Base-by-base conservation (phyloP, 1,140 invertebrate species). In the Oscheius sp. region DNA sequence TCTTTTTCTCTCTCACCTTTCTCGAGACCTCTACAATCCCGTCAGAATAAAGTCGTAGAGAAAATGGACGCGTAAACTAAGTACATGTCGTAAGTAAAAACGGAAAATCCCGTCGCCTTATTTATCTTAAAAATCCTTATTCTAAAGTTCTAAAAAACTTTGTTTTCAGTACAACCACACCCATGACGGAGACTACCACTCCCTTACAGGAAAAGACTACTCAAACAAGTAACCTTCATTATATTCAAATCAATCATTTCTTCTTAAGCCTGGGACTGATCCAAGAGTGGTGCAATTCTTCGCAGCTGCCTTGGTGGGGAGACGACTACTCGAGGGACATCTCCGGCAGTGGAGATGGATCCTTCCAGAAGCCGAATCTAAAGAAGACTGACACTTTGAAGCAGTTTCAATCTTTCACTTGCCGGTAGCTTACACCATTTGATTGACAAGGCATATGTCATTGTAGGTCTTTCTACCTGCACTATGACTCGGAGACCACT, bases 121-220 rank as follows among this genome's bases (percentile, higher is more conserved):
- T n/a, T n/a, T n/a, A n/a, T n/a, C n/a, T n/a, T n/a, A n/a, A n/a
- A n/a, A n/a, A n/a, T n/a, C n/a, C 4, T 29, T 7, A 20, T 10
- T 15, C 2, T 10, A 29, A 23, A 13, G 29, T 65, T 55, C 15
- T 55, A 55, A 55, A 55, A 55, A 7, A 15, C 28, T 4, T 10
- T 42, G n/a, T 3, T 65, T 65, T 65, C 63, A 65, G 63, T 65
- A 65, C 26, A 65, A 65, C 36, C 32, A 65, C 36, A 36, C 32
- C 29, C 63, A 38, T 26, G 63, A 65, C 31, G 63, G 36, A 10
- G 28, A 65, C 18, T 65, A 65, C 23, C n/a, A 18, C 10, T 7
- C 36, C 2, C 20, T 23, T 3, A 65, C 63, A 38, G 63, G 63
- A 38, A 65, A 65, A 38, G 63, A 42, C 20, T n/a, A 65, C 36